A percentile compares a stretch with the other conserved stretches of the same genome.
Conservation (phyloP, 2,797 vertebrate genomes). For the Euphonia xanthogaster region DNA sequence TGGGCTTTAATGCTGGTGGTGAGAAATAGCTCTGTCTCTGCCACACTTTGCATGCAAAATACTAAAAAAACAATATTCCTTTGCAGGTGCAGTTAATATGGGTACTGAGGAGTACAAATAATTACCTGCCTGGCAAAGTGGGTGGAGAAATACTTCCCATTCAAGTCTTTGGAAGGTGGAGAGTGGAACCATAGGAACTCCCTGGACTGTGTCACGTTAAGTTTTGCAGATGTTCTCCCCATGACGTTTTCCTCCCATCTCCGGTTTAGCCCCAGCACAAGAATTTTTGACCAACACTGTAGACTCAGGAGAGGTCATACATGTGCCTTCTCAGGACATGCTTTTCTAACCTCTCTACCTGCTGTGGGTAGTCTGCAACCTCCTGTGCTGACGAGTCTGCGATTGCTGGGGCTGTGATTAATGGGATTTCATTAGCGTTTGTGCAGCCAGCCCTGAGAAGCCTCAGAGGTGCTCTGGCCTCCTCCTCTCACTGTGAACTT, state of each 20-base stretch:
- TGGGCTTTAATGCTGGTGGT: background rate
- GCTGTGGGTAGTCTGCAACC: slow-evolving; percentile 20
- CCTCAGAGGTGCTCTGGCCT: background rate
- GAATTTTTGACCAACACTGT: slow-evolving; percentile 22
- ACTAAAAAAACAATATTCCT: background rate
- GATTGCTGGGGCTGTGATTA: slow-evolving; percentile 34
- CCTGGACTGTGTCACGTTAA: background rate
- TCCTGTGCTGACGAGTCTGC: slow-evolving; percentile 41
- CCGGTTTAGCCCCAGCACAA: background rate
- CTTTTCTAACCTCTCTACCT: slow-evolving; percentile 60
- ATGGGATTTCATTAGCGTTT: slow-evolving; percentile 31
- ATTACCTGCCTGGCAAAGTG: background rate
- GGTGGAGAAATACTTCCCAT: background rate
- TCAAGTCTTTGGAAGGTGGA: background rate
- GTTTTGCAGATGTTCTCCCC: slow-evolving; percentile 61
- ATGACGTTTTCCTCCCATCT: slow-evolving; percentile 45
- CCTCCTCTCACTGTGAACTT: background rate
- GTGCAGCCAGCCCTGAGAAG: background rate
- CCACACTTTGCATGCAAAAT: background rate
- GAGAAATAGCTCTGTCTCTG: background rate
- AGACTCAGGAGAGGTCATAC: slow-evolving; percentile 46
- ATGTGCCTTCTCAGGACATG: slow-evolving; percentile 18
- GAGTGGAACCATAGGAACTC: background rate
- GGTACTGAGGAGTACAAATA: background rate
- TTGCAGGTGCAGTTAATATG: background rate